Evolutionary conservation across 2,113 vertebrate species (phyloP).

Genomic region (Podiceps cristatus): DNA sequence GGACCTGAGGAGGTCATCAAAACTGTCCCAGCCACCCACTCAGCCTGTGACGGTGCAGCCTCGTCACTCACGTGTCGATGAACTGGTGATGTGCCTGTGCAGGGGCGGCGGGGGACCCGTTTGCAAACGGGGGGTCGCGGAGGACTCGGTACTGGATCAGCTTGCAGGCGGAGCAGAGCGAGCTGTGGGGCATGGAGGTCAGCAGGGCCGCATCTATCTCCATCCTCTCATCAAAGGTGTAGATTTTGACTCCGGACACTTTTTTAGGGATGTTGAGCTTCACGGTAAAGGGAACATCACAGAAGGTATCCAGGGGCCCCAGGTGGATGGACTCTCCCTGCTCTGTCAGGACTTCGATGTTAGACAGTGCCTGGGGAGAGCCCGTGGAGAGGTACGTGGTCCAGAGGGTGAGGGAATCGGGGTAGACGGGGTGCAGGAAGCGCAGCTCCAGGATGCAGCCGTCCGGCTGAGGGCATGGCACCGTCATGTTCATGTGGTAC

Average conservation of each 20-base stretch:
- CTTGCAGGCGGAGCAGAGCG: conserved; percentile 85
- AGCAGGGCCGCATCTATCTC: conserved; percentile 92
- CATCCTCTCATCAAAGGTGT: conserved; percentile 93
- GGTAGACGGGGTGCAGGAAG: conserved; percentile 85
- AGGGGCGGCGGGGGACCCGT: conserved; percentile 33
- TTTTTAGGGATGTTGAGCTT: conserved; percentile 81
- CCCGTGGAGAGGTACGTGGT: conserved; percentile 89
- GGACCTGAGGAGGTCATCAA: not conserved
- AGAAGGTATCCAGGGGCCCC: conserved; percentile 88
- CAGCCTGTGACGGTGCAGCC: not conserved
- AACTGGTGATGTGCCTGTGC: conserved; percentile 80
- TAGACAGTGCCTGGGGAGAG: conserved; percentile 79
- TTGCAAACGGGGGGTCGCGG: conserved; percentile 83
- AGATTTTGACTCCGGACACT: conserved; percentile 86
- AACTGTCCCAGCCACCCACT: not conserved
- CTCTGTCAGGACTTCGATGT: conserved; percentile 87
- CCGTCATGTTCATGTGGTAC: conserved; percentile 91
- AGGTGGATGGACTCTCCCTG: conserved; percentile 81
- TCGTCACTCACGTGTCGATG: conserved; percentile 83
- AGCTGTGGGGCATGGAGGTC: conserved; percentile 82
- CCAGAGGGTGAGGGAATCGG: conserved; percentile 89
- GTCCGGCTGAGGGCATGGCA: conserved; percentile 86
- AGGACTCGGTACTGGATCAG: conserved; percentile 84
- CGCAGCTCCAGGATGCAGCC: conserved; percentile 90
- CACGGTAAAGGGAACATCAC: conserved; percentile 90